Evolutionary conservation across 2,113 vertebrate species (phyloP).

Genomic region (Xenus cinereus): DNA sequence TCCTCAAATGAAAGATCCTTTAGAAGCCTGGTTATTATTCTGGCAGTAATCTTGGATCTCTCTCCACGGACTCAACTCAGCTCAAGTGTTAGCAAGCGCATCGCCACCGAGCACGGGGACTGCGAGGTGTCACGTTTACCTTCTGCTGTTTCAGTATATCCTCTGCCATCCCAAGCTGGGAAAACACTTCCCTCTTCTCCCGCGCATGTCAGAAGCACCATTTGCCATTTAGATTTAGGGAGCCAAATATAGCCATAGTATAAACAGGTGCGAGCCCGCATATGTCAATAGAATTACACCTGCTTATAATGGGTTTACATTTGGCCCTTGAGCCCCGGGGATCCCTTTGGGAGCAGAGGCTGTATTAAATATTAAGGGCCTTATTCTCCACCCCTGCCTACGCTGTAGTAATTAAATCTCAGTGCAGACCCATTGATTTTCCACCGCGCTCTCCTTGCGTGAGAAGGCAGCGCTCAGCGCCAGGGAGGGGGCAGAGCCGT

Average conservation of each 20-base stretch:
- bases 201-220: not conserved
- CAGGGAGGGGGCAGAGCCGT: not conserved
- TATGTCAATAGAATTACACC: conserved; percentile 51
- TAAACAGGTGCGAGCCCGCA: conserved; percentile 21
- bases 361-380: conserved; percentile 64
- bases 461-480: not conserved
- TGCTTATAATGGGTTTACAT: conserved; percentile 47
- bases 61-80: not conserved
- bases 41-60: not conserved
- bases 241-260: not conserved
- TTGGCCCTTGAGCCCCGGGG: conserved; percentile 30
- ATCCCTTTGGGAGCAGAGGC: conserved; percentile 22
- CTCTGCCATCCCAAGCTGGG: not conserved
- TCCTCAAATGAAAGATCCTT: conserved; percentile 6
- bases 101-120: not conserved
- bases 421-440: conserved; percentile 24
- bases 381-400: conserved; percentile 46
- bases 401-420: conserved; percentile 33
- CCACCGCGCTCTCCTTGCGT: not conserved
- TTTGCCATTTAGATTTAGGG: conserved; percentile 24
- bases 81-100: not conserved
- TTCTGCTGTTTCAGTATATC: not conserved
- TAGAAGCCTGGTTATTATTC: conserved; percentile 34
- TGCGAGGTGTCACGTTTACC: not conserved
- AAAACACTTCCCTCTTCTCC: not conserved